Conservation (phyloP, 2,797 vertebrate genomes). For the Lithobates sylvaticus region DNA sequence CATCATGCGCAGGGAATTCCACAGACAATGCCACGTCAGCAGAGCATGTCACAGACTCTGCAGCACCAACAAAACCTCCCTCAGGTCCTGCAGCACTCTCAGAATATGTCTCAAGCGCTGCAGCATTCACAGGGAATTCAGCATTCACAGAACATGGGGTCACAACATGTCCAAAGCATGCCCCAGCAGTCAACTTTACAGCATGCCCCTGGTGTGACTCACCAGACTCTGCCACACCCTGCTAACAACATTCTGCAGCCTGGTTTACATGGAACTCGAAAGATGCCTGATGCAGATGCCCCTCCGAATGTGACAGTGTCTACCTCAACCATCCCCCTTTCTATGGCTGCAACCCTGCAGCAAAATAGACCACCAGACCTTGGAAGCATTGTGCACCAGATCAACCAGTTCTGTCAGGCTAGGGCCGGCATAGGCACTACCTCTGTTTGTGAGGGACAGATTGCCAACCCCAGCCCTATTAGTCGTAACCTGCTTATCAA, state of each 20-base stretch:
- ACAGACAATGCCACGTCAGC: conserved; percentile 83
- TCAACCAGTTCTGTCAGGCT: conserved; percentile 98
- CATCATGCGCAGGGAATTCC: conserved; percentile 80
- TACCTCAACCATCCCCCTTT: conserved; percentile 99
- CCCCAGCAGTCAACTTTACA: conserved; percentile 76
- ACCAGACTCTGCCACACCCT: conserved; percentile 82
- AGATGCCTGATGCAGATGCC: conserved; percentile 92
- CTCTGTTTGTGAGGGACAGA: conserved; percentile 98
- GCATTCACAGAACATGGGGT: conserved; percentile 82
- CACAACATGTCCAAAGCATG: conserved; percentile 85
- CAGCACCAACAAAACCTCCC: conserved; percentile 71
- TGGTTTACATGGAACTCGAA: conserved; percentile 86
- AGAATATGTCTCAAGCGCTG: conserved; percentile 74
- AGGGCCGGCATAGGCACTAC: conserved; percentile 90
- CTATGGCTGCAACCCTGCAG: conserved; percentile 93
- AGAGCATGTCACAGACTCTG: conserved; percentile 79
- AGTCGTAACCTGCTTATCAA: conserved; percentile 98
- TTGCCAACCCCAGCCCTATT: conserved; percentile 98
- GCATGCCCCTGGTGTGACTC: conserved; percentile 72
- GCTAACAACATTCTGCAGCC: conserved; percentile 79
- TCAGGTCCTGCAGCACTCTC: conserved; percentile 74
- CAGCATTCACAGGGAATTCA: conserved; percentile 76
- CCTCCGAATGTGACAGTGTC: conserved; percentile 99
- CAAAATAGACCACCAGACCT: conserved; percentile 92
- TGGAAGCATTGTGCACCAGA: conserved; percentile 99